Conservation (phyloP, 2,113 vertebrate genomes). For the Bothrops jararaca region DNA sequence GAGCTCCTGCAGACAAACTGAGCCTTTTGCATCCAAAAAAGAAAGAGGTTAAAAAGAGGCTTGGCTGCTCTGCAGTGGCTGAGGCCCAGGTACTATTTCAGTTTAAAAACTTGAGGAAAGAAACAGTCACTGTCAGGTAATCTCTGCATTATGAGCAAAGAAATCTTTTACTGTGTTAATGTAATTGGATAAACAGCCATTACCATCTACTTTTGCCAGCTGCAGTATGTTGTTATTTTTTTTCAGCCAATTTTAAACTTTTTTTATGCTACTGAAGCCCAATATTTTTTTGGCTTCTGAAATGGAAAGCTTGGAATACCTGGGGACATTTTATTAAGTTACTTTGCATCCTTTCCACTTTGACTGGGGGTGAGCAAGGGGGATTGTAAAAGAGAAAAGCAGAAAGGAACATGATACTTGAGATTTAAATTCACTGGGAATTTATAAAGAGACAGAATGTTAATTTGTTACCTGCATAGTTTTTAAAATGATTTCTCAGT, state of each 20-base stretch:
- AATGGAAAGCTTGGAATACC: not conserved
- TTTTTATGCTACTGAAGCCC: not conserved
- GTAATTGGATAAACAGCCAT: conserved; percentile 10
- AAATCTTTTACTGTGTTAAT: not conserved
- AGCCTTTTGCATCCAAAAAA: not conserved
- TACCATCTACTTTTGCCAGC: not conserved
- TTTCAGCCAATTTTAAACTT: not conserved
- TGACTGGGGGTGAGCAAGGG: not conserved
- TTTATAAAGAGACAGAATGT: not conserved
- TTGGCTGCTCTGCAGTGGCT: not conserved
- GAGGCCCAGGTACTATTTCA: not conserved
- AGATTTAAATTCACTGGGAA: not conserved
- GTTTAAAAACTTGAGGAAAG: not conserved
- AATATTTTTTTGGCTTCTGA: not conserved
- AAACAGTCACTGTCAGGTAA: not conserved
- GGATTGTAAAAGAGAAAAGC: not conserved
- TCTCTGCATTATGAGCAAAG: not conserved
- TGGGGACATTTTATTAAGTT: not conserved
- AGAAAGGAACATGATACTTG: not conserved
- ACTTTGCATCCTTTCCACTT: not conserved
- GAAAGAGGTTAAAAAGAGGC: not conserved
- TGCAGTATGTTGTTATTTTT: not conserved
- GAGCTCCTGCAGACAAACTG: not conserved
- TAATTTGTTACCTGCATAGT: not conserved
- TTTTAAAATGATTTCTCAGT: not conserved